Conservation (phyloP, 2,888 invertebrate species). For the Polymixis lichenea region DNA sequence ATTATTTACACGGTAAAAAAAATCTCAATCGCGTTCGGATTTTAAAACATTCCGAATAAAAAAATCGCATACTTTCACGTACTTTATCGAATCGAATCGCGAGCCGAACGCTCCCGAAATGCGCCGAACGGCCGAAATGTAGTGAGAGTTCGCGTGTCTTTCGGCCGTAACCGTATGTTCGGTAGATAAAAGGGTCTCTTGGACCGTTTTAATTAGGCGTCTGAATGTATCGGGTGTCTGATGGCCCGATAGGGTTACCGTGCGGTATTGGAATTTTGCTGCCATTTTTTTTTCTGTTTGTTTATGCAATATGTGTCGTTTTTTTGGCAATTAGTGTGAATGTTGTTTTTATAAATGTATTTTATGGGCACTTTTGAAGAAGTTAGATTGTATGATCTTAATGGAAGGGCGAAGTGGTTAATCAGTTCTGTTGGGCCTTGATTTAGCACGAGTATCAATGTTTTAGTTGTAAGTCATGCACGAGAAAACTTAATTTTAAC, state of each 20-base stretch:
- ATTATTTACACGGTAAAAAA: conserved; percentile 15
- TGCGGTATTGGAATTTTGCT: conserved; percentile 57
- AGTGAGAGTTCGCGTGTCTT: conserved; percentile 86
- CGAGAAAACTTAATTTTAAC: not conserved
- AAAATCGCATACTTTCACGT: conserved; percentile 67
- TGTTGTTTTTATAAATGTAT: conserved; percentile 46
- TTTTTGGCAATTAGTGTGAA: conserved; percentile 57
- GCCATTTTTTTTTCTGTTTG: conserved; percentile 58
- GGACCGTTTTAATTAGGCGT: conserved; percentile 89
- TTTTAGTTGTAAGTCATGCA: conserved; percentile 20
- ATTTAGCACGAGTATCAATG: conserved; percentile 15
- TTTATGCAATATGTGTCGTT: conserved; percentile 41
- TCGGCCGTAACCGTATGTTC: conserved; percentile 85
- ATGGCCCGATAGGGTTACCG: conserved; percentile 78
- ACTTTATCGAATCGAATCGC: conserved; percentile 66
- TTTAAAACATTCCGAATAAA: conserved; percentile 58
- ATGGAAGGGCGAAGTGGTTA: conserved; percentile 22
- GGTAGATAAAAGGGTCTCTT: conserved; percentile 86
- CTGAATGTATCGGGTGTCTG: conserved; percentile 83
- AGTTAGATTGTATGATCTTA: conserved; percentile 32
- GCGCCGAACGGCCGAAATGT: conserved; percentile 64
- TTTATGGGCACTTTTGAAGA: conserved; percentile 32
- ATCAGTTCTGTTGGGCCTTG: conserved; percentile 22
- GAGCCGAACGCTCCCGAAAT: conserved; percentile 62
- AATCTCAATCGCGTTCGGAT: conserved; percentile 48